A percentile compares a stretch with the other conserved stretches of the same genome.
Conservation (phyloP, 37 sponge, comb jelly and placozoan species). For the Aphrocallistes beatrix region DNA sequence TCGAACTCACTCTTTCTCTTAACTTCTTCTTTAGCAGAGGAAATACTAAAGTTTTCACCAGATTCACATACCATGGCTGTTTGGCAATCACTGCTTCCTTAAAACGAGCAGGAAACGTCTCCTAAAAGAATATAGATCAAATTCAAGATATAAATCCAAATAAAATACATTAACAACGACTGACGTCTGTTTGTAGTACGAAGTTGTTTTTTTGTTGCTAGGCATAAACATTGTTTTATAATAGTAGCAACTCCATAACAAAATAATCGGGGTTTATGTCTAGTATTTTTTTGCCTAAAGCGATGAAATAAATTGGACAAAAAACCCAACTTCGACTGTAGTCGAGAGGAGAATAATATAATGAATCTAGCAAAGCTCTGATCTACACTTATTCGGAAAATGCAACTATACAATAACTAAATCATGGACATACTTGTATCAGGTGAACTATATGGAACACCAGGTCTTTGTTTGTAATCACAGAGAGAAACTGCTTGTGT, state of each 20-base stretch:
- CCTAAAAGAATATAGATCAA: constrained; percentile 24
- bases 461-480: background rate
- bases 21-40: constrained; percentile 55
- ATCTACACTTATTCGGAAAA: no score
- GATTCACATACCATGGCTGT: constrained; percentile 52
- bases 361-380: no score
- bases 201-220: no score
- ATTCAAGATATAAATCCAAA: background rate
- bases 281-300: no score
- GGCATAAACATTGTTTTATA: no score
- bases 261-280: no score
- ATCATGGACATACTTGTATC: background rate
- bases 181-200: no score
- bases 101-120: constrained; percentile 66
- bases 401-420: no score
- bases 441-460: background rate
- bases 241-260: no score
- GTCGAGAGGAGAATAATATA: no score
- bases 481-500: background rate
- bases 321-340: no score
- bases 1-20: constrained; percentile 45
- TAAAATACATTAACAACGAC: background rate
- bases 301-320: no score
- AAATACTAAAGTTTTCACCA: constrained; percentile 29
- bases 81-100: constrained; percentile 49